phyloP scores from a whole-genome alignment of 2,113 vertebrate genomes.

The Triplophysa rosa region DNA sequence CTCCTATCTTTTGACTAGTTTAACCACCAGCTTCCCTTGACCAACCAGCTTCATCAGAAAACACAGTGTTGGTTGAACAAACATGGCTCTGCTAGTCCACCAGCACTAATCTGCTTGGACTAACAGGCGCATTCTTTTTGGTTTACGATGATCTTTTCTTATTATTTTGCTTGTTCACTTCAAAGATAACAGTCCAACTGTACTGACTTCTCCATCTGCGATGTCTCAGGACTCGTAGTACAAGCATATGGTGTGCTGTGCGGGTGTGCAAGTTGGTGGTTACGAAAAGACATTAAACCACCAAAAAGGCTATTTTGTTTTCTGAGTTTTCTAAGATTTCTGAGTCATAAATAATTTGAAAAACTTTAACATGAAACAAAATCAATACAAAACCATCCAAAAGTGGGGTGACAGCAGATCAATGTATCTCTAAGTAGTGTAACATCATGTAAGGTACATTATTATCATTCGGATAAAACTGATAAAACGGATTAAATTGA shows the following conservation, averaged over 20 bases:
- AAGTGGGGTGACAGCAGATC: too few species aligned
- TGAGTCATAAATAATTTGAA: neutral
- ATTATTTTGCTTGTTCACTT: constrained; percentile 3
- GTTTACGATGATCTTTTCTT: neutral
- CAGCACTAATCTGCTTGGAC: too few species aligned
- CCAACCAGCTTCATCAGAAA: neutral
- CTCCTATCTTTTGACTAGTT: too few species aligned
- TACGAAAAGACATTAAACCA: neutral
- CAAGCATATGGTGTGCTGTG: constrained; percentile 15
- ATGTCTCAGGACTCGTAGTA: constrained; percentile 27
- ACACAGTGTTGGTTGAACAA: too few species aligned
- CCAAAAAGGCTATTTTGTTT: neutral
- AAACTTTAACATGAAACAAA: neutral
- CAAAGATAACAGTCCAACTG: constrained; percentile 9
- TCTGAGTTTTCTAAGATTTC: too few species aligned
- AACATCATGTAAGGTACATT: too few species aligned
- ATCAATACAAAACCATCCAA: neutral
- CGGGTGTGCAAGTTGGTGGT: neutral
- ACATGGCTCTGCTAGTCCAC: too few species aligned
- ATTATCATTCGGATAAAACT: too few species aligned
- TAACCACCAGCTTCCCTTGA: too few species aligned
- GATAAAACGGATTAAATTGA: too few species aligned
- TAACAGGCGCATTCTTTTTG: too few species aligned
- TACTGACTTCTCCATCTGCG: constrained; percentile 12
- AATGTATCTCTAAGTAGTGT: too few species aligned